Conservation (phyloP, 2,888 invertebrate species). For the Eumacrocentrus americanus region DNA sequence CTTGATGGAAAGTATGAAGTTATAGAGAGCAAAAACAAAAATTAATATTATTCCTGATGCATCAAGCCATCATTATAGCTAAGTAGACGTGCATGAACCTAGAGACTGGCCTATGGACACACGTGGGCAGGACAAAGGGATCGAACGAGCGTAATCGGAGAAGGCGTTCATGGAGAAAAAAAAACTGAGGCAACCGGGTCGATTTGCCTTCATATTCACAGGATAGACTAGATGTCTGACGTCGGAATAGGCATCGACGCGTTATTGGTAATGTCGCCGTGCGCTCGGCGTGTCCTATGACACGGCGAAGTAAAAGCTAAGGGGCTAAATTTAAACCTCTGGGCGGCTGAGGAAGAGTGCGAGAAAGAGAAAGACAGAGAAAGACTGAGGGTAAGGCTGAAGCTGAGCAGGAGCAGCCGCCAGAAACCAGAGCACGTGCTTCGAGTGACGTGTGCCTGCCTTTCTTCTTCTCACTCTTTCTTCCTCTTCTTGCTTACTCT, state of each 20-base stretch:
- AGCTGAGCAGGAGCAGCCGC: slow-evolving; percentile 56
- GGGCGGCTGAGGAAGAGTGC: slow-evolving; percentile 20
- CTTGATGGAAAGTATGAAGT: too few relatives aligned
- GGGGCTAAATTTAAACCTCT: slow-evolving; percentile 53
- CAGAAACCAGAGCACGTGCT: slow-evolving; percentile 60
- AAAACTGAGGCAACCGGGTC: neutral
- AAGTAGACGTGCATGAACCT: slow-evolving; percentile 16
- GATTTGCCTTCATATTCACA: slow-evolving; percentile 13
- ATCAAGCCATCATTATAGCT: too few relatives aligned
- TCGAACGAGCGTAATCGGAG: slow-evolving; percentile 26
- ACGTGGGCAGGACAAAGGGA: slow-evolving; percentile 27
- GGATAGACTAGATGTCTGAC: slow-evolving; percentile 22
- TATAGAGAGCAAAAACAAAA: too few relatives aligned
- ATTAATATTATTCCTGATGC: too few relatives aligned
- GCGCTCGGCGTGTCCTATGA: slow-evolving; percentile 46
- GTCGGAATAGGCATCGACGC: slow-evolving; percentile 26
- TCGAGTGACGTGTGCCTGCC: slow-evolving; percentile 55
- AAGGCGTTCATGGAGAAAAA: neutral
- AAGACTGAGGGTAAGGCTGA: slow-evolving; percentile 33
- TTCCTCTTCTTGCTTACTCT: neutral
- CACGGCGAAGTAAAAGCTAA: slow-evolving; percentile 52
- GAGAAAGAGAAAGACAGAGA: slow-evolving; percentile 24
- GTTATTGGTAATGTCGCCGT: slow-evolving; percentile 28
- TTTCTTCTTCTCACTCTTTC: slow-evolving; percentile 35
- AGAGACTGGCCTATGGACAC: neutral